Evolutionary conservation across 2,797 vertebrate genomes (phyloP).

Genomic region (Eulemur albifrons): DNA sequence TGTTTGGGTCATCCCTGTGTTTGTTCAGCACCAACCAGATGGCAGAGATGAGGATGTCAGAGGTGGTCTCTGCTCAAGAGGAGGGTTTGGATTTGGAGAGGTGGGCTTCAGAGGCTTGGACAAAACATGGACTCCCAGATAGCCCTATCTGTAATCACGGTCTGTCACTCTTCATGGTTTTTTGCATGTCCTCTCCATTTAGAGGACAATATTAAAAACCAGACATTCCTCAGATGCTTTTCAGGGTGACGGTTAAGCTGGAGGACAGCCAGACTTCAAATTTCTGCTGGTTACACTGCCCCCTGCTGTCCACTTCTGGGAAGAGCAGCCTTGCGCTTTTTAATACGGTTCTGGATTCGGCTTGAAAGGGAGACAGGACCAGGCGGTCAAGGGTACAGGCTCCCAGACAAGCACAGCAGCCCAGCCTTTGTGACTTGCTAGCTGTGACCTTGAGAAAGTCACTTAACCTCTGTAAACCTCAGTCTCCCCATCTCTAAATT

Average conservation of each 20-base stretch:
- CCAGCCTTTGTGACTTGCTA: neutral
- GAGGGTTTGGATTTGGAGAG: neutral
- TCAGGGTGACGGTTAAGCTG: neutral
- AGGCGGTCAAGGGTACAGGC: neutral
- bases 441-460: neutral
- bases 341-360: neutral
- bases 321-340: neutral
- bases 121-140: neutral
- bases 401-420: neutral
- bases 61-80: neutral
- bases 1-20: neutral
- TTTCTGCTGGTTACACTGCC: neutral
- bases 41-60: neutral
- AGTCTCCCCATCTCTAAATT: neutral
- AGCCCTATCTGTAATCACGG: neutral
- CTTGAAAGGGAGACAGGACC: neutral
- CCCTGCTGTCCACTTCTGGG: neutral
- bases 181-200: neutral
- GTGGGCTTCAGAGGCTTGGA: neutral
- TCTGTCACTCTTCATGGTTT: neutral
- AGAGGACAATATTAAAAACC: neutral
- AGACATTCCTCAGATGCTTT: neutral
- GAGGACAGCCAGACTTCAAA: neutral
- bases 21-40: neutral
- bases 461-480: neutral